A percentile compares a stretch with the other conserved stretches of the same genome.
Conservation (phyloP, 2,888 invertebrate genomes). For the Serrognathus titanus region DNA sequence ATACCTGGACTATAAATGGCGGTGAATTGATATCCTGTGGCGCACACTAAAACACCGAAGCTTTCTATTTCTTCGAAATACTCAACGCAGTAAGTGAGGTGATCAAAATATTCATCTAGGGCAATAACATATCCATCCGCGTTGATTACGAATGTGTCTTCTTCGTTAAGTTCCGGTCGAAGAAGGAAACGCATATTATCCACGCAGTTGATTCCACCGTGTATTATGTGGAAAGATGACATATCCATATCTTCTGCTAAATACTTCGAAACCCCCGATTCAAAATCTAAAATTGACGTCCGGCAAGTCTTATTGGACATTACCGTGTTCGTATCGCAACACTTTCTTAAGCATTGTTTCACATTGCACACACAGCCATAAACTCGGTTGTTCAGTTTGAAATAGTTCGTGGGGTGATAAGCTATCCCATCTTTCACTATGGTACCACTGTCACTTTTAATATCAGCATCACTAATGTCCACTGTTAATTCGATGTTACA, state of each 20-base stretch:
- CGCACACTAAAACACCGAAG: constrained; percentile 9
- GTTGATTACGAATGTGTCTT: constrained; percentile 5
- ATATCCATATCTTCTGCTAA: not conserved
- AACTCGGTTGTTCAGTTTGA: constrained; percentile 5
- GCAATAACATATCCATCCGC: constrained; percentile 7
- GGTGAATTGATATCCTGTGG: no score
- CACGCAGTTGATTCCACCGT: constrained; percentile 8
- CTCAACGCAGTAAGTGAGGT: constrained; percentile 10
- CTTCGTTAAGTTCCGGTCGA: not conserved
- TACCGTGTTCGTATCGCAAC: constrained; percentile 8
- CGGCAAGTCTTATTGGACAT: constrained; percentile 9
- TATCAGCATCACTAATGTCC: constrained; percentile 18
- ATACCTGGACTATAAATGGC: no score
- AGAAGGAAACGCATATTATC: constrained; percentile 10
- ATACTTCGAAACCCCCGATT: not conserved
- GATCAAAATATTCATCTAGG: constrained; percentile 3
- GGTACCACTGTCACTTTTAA: not conserved
- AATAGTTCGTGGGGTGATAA: constrained; percentile 12
- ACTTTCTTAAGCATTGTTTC: constrained; percentile 12
- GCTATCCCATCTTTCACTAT: constrained; percentile 16
- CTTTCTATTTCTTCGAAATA: constrained; percentile 3
- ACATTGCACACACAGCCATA: constrained; percentile 15
- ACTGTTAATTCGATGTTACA: constrained; percentile 14
- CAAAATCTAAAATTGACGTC: not conserved
- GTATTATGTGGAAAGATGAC: constrained; percentile 9